Conservation (phyloP, 1,140 invertebrate species). For the Sitodiplosis mosellana region DNA sequence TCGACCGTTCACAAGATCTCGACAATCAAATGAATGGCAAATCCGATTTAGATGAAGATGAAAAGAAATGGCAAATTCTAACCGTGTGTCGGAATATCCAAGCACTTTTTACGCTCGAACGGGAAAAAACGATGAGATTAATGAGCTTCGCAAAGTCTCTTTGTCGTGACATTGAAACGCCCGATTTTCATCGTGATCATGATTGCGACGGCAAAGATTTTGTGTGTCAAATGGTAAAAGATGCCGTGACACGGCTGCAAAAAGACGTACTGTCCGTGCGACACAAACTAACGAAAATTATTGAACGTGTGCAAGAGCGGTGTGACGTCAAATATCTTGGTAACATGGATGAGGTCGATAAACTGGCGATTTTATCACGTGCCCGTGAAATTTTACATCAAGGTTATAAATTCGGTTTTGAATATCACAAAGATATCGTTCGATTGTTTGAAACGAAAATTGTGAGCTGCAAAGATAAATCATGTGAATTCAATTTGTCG, state of each 20-base stretch:
- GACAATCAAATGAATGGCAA: conserved; percentile 13
- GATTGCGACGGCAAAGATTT: conserved; percentile 29
- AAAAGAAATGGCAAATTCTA: conserved; percentile 29
- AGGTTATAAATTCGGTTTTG: conserved; percentile 75
- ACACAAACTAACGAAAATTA: conserved; percentile 36
- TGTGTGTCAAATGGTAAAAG: conserved; percentile 31
- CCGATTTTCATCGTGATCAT: conserved; percentile 26
- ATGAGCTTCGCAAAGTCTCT: conserved; percentile 61
- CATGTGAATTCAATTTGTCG: conserved; percentile 16
- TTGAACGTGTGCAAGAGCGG: conserved; percentile 40
- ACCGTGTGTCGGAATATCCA: conserved; percentile 59
- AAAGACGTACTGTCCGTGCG: conserved; percentile 38
- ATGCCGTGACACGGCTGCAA: conserved; percentile 41
- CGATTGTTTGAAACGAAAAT: conserved; percentile 30
- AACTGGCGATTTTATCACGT: conserved; percentile 29
- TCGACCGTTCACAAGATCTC: conserved; percentile 15
- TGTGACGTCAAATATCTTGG: conserved; percentile 25
- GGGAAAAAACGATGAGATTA: conserved; percentile 61
- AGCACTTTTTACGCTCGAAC: conserved; percentile 52
- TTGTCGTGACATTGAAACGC: conserved; percentile 43
- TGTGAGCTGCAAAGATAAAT: conserved; percentile 12
- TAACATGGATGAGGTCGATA: conserved; percentile 33
- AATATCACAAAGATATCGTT: conserved; percentile 68
- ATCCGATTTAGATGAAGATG: conserved; percentile 8
- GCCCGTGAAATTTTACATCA: conserved; percentile 69